phyloP scores from a whole-genome alignment of 2,888 invertebrate species.

The Siphlonurus alternatus region DNA sequence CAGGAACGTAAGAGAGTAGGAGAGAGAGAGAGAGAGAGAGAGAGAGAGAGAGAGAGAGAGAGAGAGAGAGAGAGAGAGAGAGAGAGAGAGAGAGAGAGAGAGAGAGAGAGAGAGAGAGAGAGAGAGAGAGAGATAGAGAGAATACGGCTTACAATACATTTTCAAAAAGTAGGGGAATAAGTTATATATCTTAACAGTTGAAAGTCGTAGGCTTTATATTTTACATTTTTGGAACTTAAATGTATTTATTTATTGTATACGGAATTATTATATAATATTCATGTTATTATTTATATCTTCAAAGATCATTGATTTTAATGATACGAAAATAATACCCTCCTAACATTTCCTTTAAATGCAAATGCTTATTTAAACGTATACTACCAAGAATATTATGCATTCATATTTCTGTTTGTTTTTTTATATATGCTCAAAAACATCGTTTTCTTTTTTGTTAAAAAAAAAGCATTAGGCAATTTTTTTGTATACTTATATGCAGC shows the following conservation, averaged over 20 bases:
- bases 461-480: too few relatives aligned
- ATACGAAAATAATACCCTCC: not conserved
- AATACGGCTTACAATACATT: too few relatives aligned
- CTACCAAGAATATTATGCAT: too few relatives aligned
- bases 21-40: not conserved
- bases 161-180: not conserved
- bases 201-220: not conserved
- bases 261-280: not conserved
- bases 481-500: too few relatives aligned
- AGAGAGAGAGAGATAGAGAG: not conserved
- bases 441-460: too few relatives aligned
- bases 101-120: not conserved
- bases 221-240: not conserved
- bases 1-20: not conserved
- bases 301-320: not conserved
- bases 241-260: not conserved
- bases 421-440: too few relatives aligned
- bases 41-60: not conserved
- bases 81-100: not conserved
- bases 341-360: too few relatives aligned
- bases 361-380: too few relatives aligned
- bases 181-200: not conserved
- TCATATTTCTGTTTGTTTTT: too few relatives aligned
- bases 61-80: not conserved
- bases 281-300: not conserved